Evolutionary conservation across 35 echinoderm and acorn worm genomes (phyloP), one percentile per base, ranked within the genome.

Genomic region (Heliocidaris tuberculata): DNA sequence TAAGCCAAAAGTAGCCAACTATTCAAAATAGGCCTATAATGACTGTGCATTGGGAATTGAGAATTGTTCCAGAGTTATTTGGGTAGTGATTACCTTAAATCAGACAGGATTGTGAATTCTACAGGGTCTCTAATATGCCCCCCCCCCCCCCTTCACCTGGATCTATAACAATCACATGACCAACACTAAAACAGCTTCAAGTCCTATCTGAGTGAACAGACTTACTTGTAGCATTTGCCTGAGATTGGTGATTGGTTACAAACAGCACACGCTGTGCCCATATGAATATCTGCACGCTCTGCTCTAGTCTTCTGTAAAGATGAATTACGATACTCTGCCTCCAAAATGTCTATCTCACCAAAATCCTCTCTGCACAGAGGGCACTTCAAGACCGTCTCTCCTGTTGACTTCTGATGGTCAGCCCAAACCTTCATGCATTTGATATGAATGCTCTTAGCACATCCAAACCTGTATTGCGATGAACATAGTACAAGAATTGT

Each of bases 391-490:
- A 96, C 92, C 1, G 93, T 92, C 88, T 99, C 98, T 48, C 98
- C 98, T 0, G 96, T 96, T 21, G 98, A 99, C 52, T 95, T 95
- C 95, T 99, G 98, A 95, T 99, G 98, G 31, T 99, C 98, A 9
- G 98, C 98, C 98, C 98, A 99, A 19, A 99, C 95, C 86, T 99
- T 99, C 98, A 99, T 99, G 95, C 98, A 99, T 90, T 97, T 99
- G 89, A 99, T 99, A 85, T 99, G 98, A 32, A 96, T 97, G 90
- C 98, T 99, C 88, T 99, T 99, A 0, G 95, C 98, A 95, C 98
- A 99, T 24, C 96, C 98, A 96, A 94, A 99, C 71, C 97, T 98
- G 70, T 5, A 92, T 32, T 30, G 35, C 3, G 35, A 16, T 30
- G 54, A 59, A 71, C 59, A 94, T 27, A 31, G 31, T 49, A 49